A percentile compares a stretch with the other conserved stretches of the same genome.
Evolutionary conservation across 2,113 vertebrate species (phyloP).

Genomic region (Caranx ignobilis): DNA sequence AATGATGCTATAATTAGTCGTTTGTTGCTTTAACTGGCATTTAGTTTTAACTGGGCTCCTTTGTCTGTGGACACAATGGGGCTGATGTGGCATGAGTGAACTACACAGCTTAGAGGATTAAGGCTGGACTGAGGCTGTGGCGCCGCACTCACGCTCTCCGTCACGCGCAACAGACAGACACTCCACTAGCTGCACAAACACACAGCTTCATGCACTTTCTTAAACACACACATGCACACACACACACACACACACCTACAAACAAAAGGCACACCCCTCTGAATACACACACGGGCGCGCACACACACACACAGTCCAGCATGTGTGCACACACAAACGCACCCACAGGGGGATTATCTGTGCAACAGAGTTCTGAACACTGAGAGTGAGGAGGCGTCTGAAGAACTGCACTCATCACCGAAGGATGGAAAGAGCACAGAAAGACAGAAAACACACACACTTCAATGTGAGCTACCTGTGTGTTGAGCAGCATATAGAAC

Average conservation of each 20-base stretch:
- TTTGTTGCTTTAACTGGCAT: slow-evolving; percentile 76
- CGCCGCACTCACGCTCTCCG: slow-evolving; percentile 41
- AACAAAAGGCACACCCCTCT: slow-evolving; percentile 49
- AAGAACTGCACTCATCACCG: slow-evolving; percentile 69
- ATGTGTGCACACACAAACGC: slow-evolving; percentile 44
- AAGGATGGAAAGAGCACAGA: slow-evolving; percentile 65
- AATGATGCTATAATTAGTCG: slow-evolving; percentile 76
- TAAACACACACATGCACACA: slow-evolving; percentile 55
- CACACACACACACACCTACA: slow-evolving; percentile 51
- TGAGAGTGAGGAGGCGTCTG: slow-evolving; percentile 75
- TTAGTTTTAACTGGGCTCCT: slow-evolving; percentile 75
- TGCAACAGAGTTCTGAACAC: slow-evolving; percentile 71
- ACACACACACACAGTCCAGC: slow-evolving; percentile 50
- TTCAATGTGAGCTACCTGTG: slow-evolving; percentile 66
- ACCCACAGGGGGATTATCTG: slow-evolving; percentile 72
- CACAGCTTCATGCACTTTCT: slow-evolving; percentile 37
- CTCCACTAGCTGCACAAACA: slow-evolving; percentile 32
- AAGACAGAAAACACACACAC: slow-evolving; percentile 43
- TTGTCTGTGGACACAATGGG: slow-evolving; percentile 79
- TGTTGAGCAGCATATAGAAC: slow-evolving; percentile 73
- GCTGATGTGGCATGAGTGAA: slow-evolving; percentile 77
- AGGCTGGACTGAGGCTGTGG: slow-evolving; percentile 68
- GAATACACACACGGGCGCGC: slow-evolving; percentile 26
- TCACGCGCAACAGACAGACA: slow-evolving; percentile 38
- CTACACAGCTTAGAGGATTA: slow-evolving; percentile 81